Base-by-base conservation (phyloP, 2,113 vertebrate species). In the Picathartes gymnocephalus region DNA sequence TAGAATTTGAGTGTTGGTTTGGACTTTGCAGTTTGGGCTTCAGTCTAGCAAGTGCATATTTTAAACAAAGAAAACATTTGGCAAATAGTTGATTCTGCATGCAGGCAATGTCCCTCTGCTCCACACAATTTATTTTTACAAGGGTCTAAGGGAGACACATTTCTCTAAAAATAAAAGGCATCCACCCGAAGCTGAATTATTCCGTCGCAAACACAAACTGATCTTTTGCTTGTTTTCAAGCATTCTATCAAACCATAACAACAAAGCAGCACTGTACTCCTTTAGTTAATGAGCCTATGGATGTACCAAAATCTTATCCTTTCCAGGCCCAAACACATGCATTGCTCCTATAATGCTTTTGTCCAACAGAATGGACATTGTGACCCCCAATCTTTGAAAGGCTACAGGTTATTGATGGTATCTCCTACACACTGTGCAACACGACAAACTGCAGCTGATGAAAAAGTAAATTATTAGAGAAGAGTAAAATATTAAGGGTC, bases 51-150 rank as follows among this genome's bases (percentile, higher is more conserved):
- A 96, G 95, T 96, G 96, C 93, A 94, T 96, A 96, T 95, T 96
- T 96, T 96, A 96, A 96, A 97, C 94, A 97, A 97, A 96, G 90
- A 96, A 97, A 96, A 96, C 90, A 96, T 96, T 97, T 95, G 93
- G 92, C 88, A 96, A 96, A 96, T 86, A 96, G 90, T 96, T 95
- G 94, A 97, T 95, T 94, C 90, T 78, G 92, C 90, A 96, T 95
- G 92, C 94, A 96, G 90, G 82, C 93, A 95, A 92, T 94, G 96
- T 92, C 93, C 90, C 92, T 94, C 82, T 84, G 90, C 85, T 97
- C 88, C 76, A 71, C 94, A 64, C 23, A 19, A 92, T 90, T 95
- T 96, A 96, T 96, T 96, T 96, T 97, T 83, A 65, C 88, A 93
- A 71, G 93, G 95, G 93, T 95, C 92, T 95, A 69, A 95, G 88